Evolutionary conservation across 2,888 invertebrate genomes (phyloP), one percentile per base, ranked within the genome.

Genomic region (Homarus gammarus): DNA sequence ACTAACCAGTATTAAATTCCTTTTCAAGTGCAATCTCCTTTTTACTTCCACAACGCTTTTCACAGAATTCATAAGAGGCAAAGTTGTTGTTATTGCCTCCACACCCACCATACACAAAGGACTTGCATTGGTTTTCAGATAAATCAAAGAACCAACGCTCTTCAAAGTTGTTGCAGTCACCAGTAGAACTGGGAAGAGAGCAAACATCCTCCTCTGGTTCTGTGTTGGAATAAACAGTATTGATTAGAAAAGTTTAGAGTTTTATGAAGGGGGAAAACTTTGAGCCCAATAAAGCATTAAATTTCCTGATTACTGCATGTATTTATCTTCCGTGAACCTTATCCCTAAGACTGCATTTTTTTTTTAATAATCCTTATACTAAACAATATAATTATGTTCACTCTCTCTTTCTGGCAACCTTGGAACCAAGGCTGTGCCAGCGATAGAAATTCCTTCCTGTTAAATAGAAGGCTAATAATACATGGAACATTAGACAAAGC

Each of bases 61-160:
- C 93, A 93, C 98, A 98, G 78, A 95, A 96, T 73, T 95, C 94
- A 93, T 96, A 95, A 0, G 95, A 95, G 12, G 93, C 93, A 94
- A 98, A 99, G 94, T 97, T 97, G 94, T 98, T 99, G 1, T 95
- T 95, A 93, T 99, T 99, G 44, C 98, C 99, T 31, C 96, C 96
- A 93, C 99, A 99, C 79, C 99, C 98, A 61, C 98, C 97, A 93
- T 96, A 98, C 93, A 97, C 96, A 94, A 98, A 99, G 93, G 96
- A 96, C 84, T 95, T 94, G 94, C 99, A 99, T 56, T 95, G 95
- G 91, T 95, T 95, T 77, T 96, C 96, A 93, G 95, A 95, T 0
- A 96, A 96, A 93, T 98, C 97, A 94, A 95, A 98, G 94, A 96
- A 98, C 97, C 97, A 99, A 90, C 96, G 95, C 68, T 88, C 94